Percentiles rank a stretch among this genome's conserved stretches.
Evolutionary conservation across 2,113 vertebrate genomes (phyloP).

Genomic region (Rhynchopsitta pachyrhyncha): DNA sequence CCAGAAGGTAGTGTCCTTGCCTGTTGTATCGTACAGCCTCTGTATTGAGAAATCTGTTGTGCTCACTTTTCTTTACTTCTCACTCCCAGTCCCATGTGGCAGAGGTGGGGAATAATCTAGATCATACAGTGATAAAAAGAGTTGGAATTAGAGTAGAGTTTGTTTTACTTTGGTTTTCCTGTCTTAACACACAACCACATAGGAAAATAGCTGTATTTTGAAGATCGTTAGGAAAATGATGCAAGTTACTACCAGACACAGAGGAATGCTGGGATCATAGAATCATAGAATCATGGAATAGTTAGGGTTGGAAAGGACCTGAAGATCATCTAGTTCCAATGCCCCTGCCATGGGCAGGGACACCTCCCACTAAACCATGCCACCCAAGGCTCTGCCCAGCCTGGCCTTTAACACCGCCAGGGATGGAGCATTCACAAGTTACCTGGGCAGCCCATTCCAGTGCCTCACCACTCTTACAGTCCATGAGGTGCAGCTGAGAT

Average conservation of each 20-base stretch:
- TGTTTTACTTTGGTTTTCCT: not conserved
- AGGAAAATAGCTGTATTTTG: not conserved
- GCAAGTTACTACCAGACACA: not conserved
- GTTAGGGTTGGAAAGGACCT: no score
- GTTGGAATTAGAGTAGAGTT: not conserved
- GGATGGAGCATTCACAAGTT: no score
- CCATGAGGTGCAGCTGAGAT: not conserved
- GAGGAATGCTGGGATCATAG: not conserved
- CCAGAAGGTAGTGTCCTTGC: not conserved
- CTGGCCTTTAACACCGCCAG: no score
- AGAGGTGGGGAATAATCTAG: not conserved
- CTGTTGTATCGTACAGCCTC: not conserved
- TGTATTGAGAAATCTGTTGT: not conserved
- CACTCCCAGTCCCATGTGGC: not conserved
- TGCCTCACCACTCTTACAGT: no score
- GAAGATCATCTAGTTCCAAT: no score
- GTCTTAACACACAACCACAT: not conserved
- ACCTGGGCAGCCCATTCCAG: no score
- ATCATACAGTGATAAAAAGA: not conserved
- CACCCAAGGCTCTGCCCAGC: no score
- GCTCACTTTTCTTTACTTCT: not conserved
- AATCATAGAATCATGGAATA: no score
- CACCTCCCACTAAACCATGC: no score
- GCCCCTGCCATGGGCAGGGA: no score
- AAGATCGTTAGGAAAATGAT: not conserved